Evolutionary conservation across 2,113 vertebrate species (phyloP), one percentile per base, ranked within the genome.

Genomic region (Pyxicephalus adspersus): DNA sequence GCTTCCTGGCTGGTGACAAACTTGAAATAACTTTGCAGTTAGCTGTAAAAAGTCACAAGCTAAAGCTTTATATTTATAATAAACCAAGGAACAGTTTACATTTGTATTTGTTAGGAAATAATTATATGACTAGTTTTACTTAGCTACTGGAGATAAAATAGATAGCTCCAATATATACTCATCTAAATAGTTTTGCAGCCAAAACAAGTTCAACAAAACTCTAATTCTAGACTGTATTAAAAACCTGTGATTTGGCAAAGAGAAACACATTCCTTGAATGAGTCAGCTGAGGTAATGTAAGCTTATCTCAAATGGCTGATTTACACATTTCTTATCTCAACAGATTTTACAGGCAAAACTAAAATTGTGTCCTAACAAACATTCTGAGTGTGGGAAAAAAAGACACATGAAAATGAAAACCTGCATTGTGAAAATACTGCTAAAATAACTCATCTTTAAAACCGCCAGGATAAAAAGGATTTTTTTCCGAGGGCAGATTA

Each of bases 201-300:
- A 88, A 88, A 88, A 87, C 83, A 89, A 86, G 88, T 89, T 88
- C 82, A 87, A 83, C 85, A 84, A 85, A 87, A 86, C 29, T 67
- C 78, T 83, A 45, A 85, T 89, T 90, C 89, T 87, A 90, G 88
- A 90, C 89, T 2, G 2, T 89, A 88, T 89, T 89, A 89, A 90
- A 89, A 89, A 89, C 89, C 86, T 87, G 85, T 83, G 83, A 89
- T 87, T 58, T 90, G 89, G 89, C 89, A 86, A 64, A 84, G 82
- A 85, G 84, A 84, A 87, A 87, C 86, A 84, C 88, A 88, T 89
- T 90, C 88, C 85, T 87, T 84, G 23, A 64, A 60, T 83, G 58
- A 87, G 87, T 89, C 89, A 90, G 85, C 29, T 87, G 86, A 90
- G 89, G 88, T 89, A 89, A 90, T 86, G 82, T 28, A 86, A 86